Conservation (phyloP, 1,140 invertebrate genomes). For the Proales similis region DNA sequence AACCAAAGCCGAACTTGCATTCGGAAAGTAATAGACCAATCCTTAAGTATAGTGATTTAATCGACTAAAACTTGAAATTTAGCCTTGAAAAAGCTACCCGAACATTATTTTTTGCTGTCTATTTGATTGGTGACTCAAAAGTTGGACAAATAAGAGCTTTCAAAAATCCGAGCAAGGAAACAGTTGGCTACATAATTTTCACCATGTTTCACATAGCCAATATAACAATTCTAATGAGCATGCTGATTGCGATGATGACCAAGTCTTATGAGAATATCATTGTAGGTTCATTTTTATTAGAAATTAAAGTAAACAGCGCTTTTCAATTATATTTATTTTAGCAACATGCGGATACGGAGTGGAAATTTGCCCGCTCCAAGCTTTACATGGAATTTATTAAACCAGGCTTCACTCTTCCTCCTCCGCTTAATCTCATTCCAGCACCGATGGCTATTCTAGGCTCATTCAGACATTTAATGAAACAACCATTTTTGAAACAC, state of each 20-base stretch:
- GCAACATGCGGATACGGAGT: slow-evolving; percentile 78
- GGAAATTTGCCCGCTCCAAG: slow-evolving; percentile 80
- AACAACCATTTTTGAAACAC: too few species aligned
- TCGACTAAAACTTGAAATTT: slow-evolving; percentile 54
- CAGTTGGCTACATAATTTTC: slow-evolving; percentile 49
- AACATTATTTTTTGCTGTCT: slow-evolving; percentile 65
- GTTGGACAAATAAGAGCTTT: slow-evolving; percentile 58
- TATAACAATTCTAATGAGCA: slow-evolving; percentile 57
- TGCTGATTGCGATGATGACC: slow-evolving; percentile 59
- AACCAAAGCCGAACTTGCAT: slow-evolving; percentile 10
- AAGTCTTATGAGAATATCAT: slow-evolving; percentile 56
- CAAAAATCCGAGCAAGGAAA: slow-evolving; percentile 38
- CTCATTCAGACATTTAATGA: not conserved
- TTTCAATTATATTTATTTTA: too few species aligned
- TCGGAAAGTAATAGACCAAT: slow-evolving; percentile 18
- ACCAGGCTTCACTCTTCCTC: slow-evolving; percentile 72
- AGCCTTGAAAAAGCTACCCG: slow-evolving; percentile 67
- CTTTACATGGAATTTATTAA: slow-evolving; percentile 87
- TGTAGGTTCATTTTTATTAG: slow-evolving; percentile 42
- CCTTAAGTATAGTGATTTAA: not conserved
- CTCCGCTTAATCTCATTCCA: slow-evolving; percentile 78
- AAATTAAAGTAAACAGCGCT: slow-evolving; percentile 9
- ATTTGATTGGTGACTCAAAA: slow-evolving; percentile 54
- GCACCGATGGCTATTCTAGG: slow-evolving; percentile 66
- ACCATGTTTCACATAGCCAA: slow-evolving; percentile 52